Evolutionary conservation across 2,113 vertebrate species (phyloP).

Genomic region (Sarotherodon lohbergeri): DNA sequence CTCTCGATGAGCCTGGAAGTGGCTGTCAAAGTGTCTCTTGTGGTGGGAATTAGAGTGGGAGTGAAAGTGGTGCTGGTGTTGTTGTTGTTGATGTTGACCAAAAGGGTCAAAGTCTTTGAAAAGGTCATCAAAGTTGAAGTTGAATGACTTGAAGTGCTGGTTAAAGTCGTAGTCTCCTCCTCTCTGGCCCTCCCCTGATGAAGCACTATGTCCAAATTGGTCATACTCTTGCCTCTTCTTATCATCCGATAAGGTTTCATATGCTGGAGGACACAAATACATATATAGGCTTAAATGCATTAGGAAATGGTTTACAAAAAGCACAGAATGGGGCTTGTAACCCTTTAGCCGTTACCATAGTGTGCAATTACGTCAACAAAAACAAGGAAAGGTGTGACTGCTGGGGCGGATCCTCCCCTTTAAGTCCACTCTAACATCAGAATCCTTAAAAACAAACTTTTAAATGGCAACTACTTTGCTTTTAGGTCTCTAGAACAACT

Average conservation of each 20-base stretch:
- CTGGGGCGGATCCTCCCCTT: not conserved
- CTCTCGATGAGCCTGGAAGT: constrained; percentile 82
- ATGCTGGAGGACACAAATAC: constrained; percentile 73
- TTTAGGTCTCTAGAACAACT: not conserved
- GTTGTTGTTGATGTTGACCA: constrained; percentile 67
- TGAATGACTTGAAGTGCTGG: constrained; percentile 79
- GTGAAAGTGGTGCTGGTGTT: constrained; percentile 62
- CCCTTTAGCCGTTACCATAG: not conserved
- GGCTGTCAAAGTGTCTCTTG: constrained; percentile 88
- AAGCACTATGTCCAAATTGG: constrained; percentile 75
- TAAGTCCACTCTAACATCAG: not conserved
- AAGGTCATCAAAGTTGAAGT: constrained; percentile 92
- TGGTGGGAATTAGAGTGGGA: constrained; percentile 58
- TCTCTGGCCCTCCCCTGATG: constrained; percentile 46
- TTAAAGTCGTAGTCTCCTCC: constrained; percentile 70
- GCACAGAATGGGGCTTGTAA: not conserved
- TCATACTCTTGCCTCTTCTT: constrained; percentile 87
- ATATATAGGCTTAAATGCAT: not conserved
- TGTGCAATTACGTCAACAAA: not conserved
- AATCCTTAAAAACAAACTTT: not conserved
- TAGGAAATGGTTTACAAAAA: not conserved
- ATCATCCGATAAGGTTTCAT: constrained; percentile 90
- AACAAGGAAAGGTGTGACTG: not conserved
- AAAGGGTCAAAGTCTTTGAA: constrained; percentile 89
- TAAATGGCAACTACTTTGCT: not conserved